These are phyloP conservation scores for Toxotes chatareus DNA, from an alignment of 2,113 vertebrate species.

Conservation along the genomic window DNA sequence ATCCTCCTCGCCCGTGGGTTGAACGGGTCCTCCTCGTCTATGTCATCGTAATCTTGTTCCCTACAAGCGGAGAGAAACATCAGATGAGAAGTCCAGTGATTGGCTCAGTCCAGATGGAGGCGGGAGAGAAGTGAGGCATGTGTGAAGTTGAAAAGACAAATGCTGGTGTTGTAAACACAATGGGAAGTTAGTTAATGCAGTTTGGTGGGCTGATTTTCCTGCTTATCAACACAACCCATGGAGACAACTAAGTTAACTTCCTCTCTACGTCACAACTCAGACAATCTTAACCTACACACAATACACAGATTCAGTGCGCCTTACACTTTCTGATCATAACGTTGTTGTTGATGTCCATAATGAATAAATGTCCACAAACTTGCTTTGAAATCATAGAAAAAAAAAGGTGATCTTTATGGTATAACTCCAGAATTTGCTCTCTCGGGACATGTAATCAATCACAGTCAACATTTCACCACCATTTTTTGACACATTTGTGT, in stretches of 20 bases:
- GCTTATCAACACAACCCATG: background rate
- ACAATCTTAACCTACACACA: no score
- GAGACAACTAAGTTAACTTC: background rate
- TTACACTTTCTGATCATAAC: background rate
- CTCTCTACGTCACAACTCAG: no score
- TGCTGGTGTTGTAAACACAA: background rate
- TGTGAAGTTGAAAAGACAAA: no score
- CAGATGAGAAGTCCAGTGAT: background rate
- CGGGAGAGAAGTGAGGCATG: no score
- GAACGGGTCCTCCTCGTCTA: slow-evolving; percentile 94
- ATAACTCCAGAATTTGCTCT: background rate
- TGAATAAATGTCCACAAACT: no score
- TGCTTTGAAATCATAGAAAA: no score
- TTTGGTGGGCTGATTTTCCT: background rate
- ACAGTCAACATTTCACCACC: background rate
- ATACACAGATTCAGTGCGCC: no score
- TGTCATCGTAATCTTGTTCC: slow-evolving; percentile 92
- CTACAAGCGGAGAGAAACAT: slow-evolving; percentile 65
- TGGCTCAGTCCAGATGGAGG: no score
- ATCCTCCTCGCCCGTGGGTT: slow-evolving; percentile 90
- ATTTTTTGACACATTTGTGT: background rate
- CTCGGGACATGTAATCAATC: background rate
- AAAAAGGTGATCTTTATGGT: no score
- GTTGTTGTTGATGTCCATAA: background rate
- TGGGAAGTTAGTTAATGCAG: no score